phyloP scores from a whole-genome alignment of 2,113 vertebrate genomes.

The Acrocephalus kingi region DNA sequence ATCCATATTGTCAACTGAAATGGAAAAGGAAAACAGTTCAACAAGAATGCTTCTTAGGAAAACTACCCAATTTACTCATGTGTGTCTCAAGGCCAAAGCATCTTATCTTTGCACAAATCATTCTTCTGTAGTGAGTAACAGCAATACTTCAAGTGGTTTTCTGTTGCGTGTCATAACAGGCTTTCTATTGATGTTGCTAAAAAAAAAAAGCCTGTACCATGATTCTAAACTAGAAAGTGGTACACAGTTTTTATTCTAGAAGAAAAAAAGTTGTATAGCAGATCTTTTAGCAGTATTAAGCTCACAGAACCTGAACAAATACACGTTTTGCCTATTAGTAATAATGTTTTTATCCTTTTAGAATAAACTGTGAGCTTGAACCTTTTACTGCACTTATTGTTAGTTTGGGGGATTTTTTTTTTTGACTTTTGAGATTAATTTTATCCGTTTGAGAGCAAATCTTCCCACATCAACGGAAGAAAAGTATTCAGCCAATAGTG shows the following conservation, averaged over 20 bases:
- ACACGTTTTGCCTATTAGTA: background rate
- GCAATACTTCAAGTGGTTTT: constrained; percentile 49
- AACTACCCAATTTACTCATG: constrained; percentile 62
- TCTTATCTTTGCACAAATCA: constrained; percentile 59
- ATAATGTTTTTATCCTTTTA: background rate
- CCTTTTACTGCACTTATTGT: background rate
- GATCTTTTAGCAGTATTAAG: background rate
- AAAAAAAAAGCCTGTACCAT: background rate
- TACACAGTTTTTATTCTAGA: background rate
- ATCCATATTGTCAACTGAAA: constrained; percentile 64
- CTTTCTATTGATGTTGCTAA: constrained; percentile 20
- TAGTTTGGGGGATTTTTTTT: background rate
- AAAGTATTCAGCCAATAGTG: background rate
- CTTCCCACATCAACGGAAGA: background rate
- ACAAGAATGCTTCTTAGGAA: constrained; percentile 62
- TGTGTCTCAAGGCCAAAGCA: constrained; percentile 63
- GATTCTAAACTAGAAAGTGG: constrained; percentile 16
- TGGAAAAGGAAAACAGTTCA: constrained; percentile 59
- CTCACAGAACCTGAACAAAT: background rate
- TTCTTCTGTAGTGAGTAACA: constrained; percentile 59
- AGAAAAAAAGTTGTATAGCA: background rate
- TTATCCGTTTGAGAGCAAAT: background rate
- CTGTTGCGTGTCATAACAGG: constrained; percentile 48
- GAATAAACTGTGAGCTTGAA: background rate
- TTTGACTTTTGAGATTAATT: background rate